Percentiles rank a stretch among this genome's conserved stretches.
Conservation (phyloP, 2,888 invertebrate genomes). For the Leptinotarsa haldemani region DNA sequence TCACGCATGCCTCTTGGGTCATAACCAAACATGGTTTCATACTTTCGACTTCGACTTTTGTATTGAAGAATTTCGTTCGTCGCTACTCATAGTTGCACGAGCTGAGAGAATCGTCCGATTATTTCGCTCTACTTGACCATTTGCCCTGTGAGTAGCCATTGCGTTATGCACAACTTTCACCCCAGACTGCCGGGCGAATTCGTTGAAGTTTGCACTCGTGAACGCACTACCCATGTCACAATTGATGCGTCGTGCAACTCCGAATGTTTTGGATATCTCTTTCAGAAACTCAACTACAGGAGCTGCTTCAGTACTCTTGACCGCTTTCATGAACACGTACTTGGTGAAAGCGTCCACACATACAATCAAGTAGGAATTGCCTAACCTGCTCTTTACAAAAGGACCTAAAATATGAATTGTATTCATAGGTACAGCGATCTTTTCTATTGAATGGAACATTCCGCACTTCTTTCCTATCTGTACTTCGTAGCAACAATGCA, state of each 20-base stretch:
- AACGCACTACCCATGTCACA: no score
- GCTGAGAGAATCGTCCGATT: no score
- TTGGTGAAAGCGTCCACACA: slow-evolving; percentile 55
- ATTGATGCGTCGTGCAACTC: slow-evolving; percentile 33
- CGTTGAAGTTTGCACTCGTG: no score
- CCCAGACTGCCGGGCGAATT: slow-evolving; percentile 22
- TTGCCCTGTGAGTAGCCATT: no score
- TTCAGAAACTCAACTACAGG: slow-evolving; percentile 27
- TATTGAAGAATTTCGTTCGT: no score
- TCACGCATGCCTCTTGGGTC: no score
- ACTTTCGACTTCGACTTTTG: no score
- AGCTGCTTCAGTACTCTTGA: slow-evolving; percentile 31
- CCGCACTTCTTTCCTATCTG: background rate
- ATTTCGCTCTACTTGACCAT: no score
- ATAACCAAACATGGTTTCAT: no score
- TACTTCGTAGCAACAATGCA: slow-evolving; percentile 20
- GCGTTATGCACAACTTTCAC: no score
- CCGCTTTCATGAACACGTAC: slow-evolving; percentile 52
- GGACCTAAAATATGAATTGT: slow-evolving; percentile 38
- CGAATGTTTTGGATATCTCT: slow-evolving; percentile 27
- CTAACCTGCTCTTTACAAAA: slow-evolving; percentile 23
- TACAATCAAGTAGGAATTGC: slow-evolving; percentile 48
- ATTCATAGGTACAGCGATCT: slow-evolving; percentile 29
- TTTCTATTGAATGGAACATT: slow-evolving; percentile 28
- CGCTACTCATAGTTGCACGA: no score